Evolutionary conservation across 2,797 vertebrate genomes (phyloP), one percentile per base, ranked within the genome.

Genomic region (Myotis planiceps): DNA sequence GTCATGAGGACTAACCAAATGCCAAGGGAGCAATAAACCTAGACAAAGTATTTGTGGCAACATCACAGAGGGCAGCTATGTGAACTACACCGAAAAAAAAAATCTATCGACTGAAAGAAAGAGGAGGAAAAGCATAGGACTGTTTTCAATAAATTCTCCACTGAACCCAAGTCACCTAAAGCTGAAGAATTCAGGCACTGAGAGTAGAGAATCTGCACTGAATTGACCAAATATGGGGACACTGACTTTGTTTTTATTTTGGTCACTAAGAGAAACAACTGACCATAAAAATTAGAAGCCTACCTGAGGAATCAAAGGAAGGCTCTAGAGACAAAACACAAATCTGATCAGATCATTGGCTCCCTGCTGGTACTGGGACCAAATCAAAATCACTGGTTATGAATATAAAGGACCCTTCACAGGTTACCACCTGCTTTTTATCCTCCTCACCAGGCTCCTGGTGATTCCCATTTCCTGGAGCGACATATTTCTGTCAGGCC

Each of bases 11-110:
- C 32, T 39, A 90, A 90, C 68, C 45, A 76, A 93, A 90, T 45
- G 45, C 81, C 90, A 69, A 66, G 63, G 7, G 69, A 96, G 90
- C 76, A 94, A 23, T 51, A 95, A 87, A 85, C 75, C 78, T 16
- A 66, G n/a, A 79, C 81, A 55, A 78, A 65, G 79, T 72, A 95
- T 42, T 53, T 75, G 42, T 60, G 63, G 68, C 23, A 68, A 34
- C 3, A 81, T 49, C 92, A 53, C 51, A 72, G 71, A 86, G 60
- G 82, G 47, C 47, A 51, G 47, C 93, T 42, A 32, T 1, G 7
- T 42, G 53, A 85, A 55, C 53, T 49, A 21, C 15, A 69, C 45
- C 23, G 13, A 80, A 76, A 85, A 32, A 19, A 51, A 39, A 27
- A 12, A 58, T 32, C 75, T 42, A 3, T 0, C 13, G 6, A 65